Base-by-base conservation (phyloP, 2,113 vertebrate species). In the cattle (Bos taurus) region DNA sequence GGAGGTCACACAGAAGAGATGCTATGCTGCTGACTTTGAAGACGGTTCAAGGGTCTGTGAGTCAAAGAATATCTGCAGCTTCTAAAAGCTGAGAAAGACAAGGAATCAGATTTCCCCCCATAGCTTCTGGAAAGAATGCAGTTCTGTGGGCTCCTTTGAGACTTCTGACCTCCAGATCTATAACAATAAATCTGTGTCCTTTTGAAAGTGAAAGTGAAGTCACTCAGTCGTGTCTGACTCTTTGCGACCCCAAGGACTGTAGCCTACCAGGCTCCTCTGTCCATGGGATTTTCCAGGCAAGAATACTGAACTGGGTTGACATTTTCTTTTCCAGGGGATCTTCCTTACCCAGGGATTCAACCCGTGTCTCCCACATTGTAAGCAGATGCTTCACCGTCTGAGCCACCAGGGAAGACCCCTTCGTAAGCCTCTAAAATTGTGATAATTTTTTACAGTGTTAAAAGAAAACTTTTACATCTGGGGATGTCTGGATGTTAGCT, bases 1-100 rank as follows among this genome's bases (percentile, higher is more conserved):
- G 64, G 23, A 84, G 14, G 9, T 93, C 77, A 67, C 26, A 60
- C 56, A 62, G 62, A 46, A 95, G 15, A 94, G 33, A 90, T 62
- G 48, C 12, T 36, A 78, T 78, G 33, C 40, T 67, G 23, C 50
- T 84, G 21, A n/a, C 50, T 95, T 91, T 84, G 43, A 95, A 97
- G 26, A 87, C 2, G 15, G 21, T 83, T 26, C 13, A 85, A 80
- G 48, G 54, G 36, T n/a, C 48, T 5, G 30, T 26, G 21, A 67
- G 15, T n/a, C 33, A 77, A 90, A 84, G 9, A 60, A 77, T 59
- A 90, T 26, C 25, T 54, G 54, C 9, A 59, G 64, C 62, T n/a
- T 90, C n/a, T 77, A 77, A 88, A 91, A 93, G 7, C 43, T 78
- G 19, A 12, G 40, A 94, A 88, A 78, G 25, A 25, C n/a, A 57